Evolutionary conservation across 2,888 invertebrate species (phyloP).

Genomic region (Drosophila greeni): DNA sequence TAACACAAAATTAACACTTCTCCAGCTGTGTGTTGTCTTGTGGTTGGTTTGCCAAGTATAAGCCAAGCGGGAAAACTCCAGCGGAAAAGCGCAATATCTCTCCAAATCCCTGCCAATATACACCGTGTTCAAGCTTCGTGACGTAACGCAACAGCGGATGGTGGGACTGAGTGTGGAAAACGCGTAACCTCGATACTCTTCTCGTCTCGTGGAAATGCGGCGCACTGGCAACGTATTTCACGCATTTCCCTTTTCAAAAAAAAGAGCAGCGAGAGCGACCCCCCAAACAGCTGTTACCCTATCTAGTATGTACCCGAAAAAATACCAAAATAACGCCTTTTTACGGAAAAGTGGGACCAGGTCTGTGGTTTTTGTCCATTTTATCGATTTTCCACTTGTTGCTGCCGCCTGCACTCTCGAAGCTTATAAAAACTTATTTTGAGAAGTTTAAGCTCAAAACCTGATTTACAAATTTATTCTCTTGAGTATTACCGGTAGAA

Average conservation of each 20-base stretch:
- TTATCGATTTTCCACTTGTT: constrained; percentile 45
- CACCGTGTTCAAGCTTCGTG: constrained; percentile 16
- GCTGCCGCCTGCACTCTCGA: constrained; percentile 7
- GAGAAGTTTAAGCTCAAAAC: constrained; percentile 22
- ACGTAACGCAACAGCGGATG: constrained; percentile 32
- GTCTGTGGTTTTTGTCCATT: too few species aligned
- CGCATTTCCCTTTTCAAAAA: constrained; percentile 24
- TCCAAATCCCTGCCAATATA: constrained; percentile 3
- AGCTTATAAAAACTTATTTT: neutral
- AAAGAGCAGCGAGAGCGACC: neutral
- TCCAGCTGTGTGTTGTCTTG: constrained; percentile 9
- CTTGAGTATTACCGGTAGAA: constrained; percentile 33
- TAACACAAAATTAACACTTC: constrained; percentile 6
- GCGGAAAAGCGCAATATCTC: constrained; percentile 10
- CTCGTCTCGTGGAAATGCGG: constrained; percentile 25
- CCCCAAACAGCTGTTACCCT: constrained; percentile 13
- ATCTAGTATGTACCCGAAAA: constrained; percentile 2
- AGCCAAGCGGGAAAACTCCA: constrained; percentile 15
- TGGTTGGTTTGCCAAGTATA: constrained; percentile 8
- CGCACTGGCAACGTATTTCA: constrained; percentile 24
- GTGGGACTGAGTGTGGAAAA: constrained; percentile 23
- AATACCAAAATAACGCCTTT: constrained; percentile 15
- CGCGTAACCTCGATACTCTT: constrained; percentile 24
- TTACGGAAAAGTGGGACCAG: neutral
- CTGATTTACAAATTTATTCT: constrained; percentile 25